These are phyloP conservation scores for Bacillus rossius DNA, from an alignment of 1,140 invertebrate species.

Conservation along the genomic window DNA sequence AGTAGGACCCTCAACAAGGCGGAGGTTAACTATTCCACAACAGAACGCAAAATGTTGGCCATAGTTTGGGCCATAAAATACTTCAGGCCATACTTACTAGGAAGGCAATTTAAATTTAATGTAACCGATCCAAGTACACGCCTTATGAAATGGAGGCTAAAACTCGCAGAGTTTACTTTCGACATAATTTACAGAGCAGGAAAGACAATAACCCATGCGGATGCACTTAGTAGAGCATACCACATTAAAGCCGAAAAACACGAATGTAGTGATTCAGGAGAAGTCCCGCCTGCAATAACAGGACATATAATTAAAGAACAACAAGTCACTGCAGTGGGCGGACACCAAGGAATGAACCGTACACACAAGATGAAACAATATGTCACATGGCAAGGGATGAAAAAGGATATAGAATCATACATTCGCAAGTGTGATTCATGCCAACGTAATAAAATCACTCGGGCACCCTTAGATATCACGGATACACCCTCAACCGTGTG, in stretches of 20 bases:
- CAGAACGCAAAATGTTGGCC: constrained; percentile 28
- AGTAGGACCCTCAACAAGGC: constrained; percentile 28
- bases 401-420: constrained; percentile 7
- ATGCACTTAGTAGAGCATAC: constrained; percentile 6
- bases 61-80: constrained; percentile 22
- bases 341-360: constrained; percentile 18
- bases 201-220: background rate
- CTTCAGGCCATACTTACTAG: constrained; percentile 24
- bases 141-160: constrained; percentile 31
- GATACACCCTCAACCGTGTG: constrained; percentile 16
- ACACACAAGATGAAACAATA: background rate
- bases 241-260: background rate
- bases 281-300: too few relatives aligned
- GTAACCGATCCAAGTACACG: constrained; percentile 18
- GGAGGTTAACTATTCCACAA: constrained; percentile 23
- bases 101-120: constrained; percentile 27
- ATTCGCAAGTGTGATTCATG: constrained; percentile 24
- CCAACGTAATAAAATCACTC: constrained; percentile 7
- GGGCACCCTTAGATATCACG: constrained; percentile 24
- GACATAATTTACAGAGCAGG: constrained; percentile 27
- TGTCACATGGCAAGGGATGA: background rate
- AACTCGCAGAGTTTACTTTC: constrained; percentile 35
- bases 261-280: too few relatives aligned
- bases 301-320: too few relatives aligned
- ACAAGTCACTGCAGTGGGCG: constrained; percentile 13